These are phyloP conservation scores for Halictus rubicundus DNA, from an alignment of 1,140 invertebrate genomes.

Conservation along the genomic window DNA sequence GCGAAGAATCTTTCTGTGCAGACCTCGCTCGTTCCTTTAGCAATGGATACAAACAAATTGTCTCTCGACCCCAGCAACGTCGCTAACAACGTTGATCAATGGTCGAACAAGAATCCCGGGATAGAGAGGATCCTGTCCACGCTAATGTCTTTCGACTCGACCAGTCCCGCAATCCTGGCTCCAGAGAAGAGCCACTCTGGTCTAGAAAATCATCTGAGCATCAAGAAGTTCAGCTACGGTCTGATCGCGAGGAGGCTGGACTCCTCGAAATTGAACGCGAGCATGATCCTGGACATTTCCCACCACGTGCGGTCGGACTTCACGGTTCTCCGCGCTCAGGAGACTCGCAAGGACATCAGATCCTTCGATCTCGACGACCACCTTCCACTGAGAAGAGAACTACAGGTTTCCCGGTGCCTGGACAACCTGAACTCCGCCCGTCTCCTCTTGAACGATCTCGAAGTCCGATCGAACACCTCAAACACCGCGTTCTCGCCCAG, in stretches of 20 bases:
- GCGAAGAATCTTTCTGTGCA: not conserved
- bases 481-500: not conserved
- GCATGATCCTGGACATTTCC: conserved; percentile 6
- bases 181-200: not conserved
- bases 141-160: conserved; percentile 2
- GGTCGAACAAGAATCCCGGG: not conserved
- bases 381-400: conserved; percentile 17
- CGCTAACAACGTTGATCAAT: not conserved
- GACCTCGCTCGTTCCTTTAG: not conserved
- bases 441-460: not conserved
- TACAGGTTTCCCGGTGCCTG: not conserved
- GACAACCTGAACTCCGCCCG: not conserved
- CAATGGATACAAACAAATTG: not conserved
- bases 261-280: not conserved
- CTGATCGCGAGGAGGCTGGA: not conserved
- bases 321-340: not conserved
- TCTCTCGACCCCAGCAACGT: not conserved
- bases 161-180: not conserved
- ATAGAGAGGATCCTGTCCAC: not conserved
- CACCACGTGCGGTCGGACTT: conserved; percentile 10
- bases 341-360: not conserved
- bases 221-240: conserved; percentile 10
- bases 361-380: conserved; percentile 16
- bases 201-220: not conserved
- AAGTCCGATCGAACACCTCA: not conserved